These are phyloP conservation scores for Oryzias curvinotus DNA, from an alignment of 2,113 vertebrate genomes.

Conservation along the genomic window DNA sequence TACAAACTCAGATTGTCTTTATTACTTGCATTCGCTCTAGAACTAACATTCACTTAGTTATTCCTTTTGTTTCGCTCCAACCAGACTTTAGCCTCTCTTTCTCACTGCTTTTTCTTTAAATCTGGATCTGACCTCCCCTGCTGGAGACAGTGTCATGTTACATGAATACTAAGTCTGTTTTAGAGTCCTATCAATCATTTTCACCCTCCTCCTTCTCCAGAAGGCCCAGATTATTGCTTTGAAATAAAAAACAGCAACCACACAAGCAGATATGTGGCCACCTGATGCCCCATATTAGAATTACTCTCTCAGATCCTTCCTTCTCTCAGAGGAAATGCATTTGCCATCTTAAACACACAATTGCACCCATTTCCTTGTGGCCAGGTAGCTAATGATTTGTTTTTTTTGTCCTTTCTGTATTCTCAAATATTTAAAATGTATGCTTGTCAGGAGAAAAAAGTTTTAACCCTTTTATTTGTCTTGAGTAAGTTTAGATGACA, in stretches of 20 bases:
- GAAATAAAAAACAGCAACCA: conserved; percentile 33
- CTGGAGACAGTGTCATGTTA: conserved; percentile 23
- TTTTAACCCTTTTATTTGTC: too few species aligned
- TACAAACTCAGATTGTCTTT: neutral
- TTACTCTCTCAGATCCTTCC: conserved; percentile 40
- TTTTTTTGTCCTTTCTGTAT: neutral
- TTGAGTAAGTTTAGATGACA: too few species aligned
- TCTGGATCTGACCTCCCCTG: conserved; percentile 19
- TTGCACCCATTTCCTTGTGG: conserved; percentile 9
- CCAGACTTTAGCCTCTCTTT: neutral
- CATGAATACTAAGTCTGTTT: conserved; percentile 12
- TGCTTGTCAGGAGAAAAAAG: too few species aligned
- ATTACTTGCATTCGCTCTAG: conserved; percentile 29
- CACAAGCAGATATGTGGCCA: conserved; percentile 37
- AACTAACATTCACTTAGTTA: conserved; percentile 32
- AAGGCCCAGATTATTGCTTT: conserved; percentile 30
- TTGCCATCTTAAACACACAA: conserved; percentile 6
- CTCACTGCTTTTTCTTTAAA: conserved; percentile 29
- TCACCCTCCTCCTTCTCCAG: conserved; percentile 29
- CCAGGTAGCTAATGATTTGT: conserved; percentile 31
- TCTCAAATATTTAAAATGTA: neutral
- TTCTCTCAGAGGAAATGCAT: conserved; percentile 24
- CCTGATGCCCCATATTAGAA: conserved; percentile 39
- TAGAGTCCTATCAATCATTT: conserved; percentile 13
- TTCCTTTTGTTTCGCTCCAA: conserved; percentile 19